These are phyloP conservation scores for Plebejus anna DNA, from an alignment of 2,888 invertebrate species.

Conservation along the genomic window DNA sequence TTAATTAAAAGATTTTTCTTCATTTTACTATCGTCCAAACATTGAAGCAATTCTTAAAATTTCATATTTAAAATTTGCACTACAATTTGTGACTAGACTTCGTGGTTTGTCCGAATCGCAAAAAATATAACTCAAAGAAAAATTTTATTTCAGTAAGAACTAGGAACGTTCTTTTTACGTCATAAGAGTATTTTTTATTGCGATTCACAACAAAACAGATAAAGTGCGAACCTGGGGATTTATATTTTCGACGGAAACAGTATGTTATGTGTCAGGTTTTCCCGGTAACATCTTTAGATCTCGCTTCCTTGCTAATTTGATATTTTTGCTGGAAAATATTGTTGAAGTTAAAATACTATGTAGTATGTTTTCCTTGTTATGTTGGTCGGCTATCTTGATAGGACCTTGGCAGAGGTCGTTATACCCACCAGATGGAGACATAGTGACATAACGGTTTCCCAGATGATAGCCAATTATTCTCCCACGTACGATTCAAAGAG, in stretches of 20 bases:
- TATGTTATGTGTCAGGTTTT: neutral
- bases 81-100: too few species aligned
- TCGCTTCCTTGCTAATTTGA: neutral
- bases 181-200: neutral
- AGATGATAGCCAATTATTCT: conserved; percentile 20
- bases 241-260: conserved; percentile 5
- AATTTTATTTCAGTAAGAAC: neutral
- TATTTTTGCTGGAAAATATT: neutral
- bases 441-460: conserved; percentile 20
- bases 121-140: conserved; percentile 1
- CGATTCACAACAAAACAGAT: conserved; percentile 3
- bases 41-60: too few species aligned
- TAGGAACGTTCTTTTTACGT: neutral
- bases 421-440: conserved; percentile 7
- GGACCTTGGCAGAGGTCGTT: conserved; percentile 3
- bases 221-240: conserved; percentile 3
- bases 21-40: too few species aligned
- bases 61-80: too few species aligned
- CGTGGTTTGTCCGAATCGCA: neutral
- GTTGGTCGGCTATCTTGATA: neutral
- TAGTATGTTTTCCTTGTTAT: neutral
- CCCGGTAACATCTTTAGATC: conserved; percentile 11
- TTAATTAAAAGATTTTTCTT: too few species aligned
- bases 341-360: neutral
- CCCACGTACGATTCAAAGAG: neutral